Base-by-base conservation (phyloP, 2,888 invertebrate species). In the Myopa testacea region DNA sequence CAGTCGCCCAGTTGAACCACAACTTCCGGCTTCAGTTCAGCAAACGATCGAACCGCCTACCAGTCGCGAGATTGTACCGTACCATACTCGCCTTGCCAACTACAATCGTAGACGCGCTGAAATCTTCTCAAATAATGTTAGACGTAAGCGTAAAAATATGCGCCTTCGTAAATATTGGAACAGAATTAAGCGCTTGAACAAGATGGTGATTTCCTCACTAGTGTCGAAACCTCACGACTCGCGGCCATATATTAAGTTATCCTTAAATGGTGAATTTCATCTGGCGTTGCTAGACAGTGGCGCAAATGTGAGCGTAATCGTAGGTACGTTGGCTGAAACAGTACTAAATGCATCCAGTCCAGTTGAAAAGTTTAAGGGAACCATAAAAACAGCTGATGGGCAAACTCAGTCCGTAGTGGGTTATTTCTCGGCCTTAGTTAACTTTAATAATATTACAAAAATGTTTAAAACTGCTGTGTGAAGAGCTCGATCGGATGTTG, bases 141-240 rank as follows among this genome's bases (percentile, higher is more conserved):
- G 34, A 65, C n/a, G 26, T 6, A 65, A 5, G 26, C 65, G 14
- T 16, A 67, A 38, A 19, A 38, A 7, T 77, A 70, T 67, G 71
- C 72, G 26, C 26, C 26, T 1, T 26, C 26, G 26, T 26, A 26
- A 26, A 26, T 26, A 26, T 26, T 26, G 2, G 77, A 38, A 52
- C 1, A n/a, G 63, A 0, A 19, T 80, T 0, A 76, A 70, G 12
- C 10, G 37, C n/a, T 68, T 19, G 0, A n/a, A 26, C 3, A 14
- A 16, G 4, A 26, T 12, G 7, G 38, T 77, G 4, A 19, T 75
- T 7, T 55, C 55, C 16, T 37, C 74, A 0, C 34, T 78, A 14
- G 45, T 26, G 60, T 62, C 73, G 34, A 71, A 62, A 4, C 65
- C 72, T n/a, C 62, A 65, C 16, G 81, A 80, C 69, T 65, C 78